Evolutionary conservation across 1,140 invertebrate genomes (phyloP).

Genomic region (Papilio aristodemus): DNA sequence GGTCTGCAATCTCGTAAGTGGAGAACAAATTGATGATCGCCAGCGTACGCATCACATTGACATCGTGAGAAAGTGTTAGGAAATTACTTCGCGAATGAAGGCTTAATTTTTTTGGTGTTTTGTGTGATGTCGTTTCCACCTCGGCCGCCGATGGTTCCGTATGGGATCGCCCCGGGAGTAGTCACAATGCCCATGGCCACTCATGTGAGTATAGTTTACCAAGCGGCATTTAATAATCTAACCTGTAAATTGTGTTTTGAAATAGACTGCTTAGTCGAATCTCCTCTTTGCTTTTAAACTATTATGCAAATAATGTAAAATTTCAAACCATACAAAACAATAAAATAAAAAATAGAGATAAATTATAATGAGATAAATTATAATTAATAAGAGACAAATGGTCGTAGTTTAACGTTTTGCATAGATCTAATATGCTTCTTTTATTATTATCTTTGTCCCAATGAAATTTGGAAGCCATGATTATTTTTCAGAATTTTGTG

Average conservation of each 20-base stretch:
- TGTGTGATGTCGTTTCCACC: conserved; percentile 71
- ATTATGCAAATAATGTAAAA: not conserved
- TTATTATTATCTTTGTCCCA: too few species aligned
- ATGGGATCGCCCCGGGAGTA: conserved; percentile 70
- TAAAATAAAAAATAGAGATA: too few species aligned
- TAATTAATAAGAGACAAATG: too few species aligned
- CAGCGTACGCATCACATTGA: conserved; percentile 40
- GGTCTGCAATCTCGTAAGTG: conserved; percentile 15
- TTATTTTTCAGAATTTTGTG: too few species aligned
- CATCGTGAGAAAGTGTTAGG: conserved; percentile 27
- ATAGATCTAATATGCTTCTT: too few species aligned
- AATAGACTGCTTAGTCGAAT: conserved; percentile 17
- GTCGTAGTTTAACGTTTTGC: too few species aligned
- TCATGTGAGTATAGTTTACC: conserved; percentile 56
- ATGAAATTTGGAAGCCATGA: too few species aligned
- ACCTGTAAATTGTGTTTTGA: conserved; percentile 27
- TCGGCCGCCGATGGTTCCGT: conserved; percentile 70
- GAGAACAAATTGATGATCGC: not conserved
- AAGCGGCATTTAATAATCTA: conserved; percentile 35
- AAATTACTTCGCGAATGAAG: conserved; percentile 37
- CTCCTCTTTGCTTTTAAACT: not conserved
- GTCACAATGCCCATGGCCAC: conserved; percentile 73
- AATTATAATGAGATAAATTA: too few species aligned
- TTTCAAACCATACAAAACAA: too few species aligned
- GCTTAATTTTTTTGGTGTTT: conserved; percentile 37